Percentiles rank a stretch among this genome's conserved stretches.
phyloP scores from a whole-genome alignment of 2,888 invertebrate species.

The Scaptomyza cyrtandrae region DNA sequence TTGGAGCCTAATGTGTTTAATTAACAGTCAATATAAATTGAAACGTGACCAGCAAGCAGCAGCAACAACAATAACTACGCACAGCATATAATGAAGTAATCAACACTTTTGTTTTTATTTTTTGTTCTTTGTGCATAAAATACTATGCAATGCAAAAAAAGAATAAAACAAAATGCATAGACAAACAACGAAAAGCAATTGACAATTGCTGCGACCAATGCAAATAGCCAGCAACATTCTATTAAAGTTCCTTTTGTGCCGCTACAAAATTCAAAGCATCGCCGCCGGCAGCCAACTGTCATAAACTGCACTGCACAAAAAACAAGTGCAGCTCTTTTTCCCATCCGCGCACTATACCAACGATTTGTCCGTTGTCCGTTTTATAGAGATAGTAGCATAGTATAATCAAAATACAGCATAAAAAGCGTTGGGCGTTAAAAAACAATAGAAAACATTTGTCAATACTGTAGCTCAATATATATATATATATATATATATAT shows the following conservation, averaged over 20 bases:
- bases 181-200: conserved; percentile 47
- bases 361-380: conserved; percentile 1
- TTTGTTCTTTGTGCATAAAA: conserved; percentile 12
- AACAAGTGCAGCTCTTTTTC: not conserved
- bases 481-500: conserved; percentile 27
- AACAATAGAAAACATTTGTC: conserved; percentile 69
- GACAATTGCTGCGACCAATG: conserved; percentile 47
- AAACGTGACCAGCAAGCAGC: conserved; percentile 29
- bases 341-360: not conserved
- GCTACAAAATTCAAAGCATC: conserved; percentile 51
- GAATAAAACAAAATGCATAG: conserved; percentile 9
- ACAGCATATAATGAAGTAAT: conserved; percentile 44
- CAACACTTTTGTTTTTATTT: conserved; percentile 27
- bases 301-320: conserved; percentile 52
- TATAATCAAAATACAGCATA: conserved; percentile 44
- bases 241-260: conserved; percentile 52
- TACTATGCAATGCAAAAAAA: conserved; percentile 6
- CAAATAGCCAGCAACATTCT: conserved; percentile 58
- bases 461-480: conserved; percentile 42
- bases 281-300: conserved; percentile 59
- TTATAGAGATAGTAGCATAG: conserved; percentile 8
- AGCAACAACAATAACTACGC: conserved; percentile 7
- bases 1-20: conserved; percentile 64
- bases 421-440: conserved; percentile 30
- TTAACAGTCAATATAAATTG: conserved; percentile 61